Percentiles rank a stretch among this genome's conserved stretches.
Conservation (phyloP, 2,113 vertebrate genomes). For the Oryctolagus cuniculus region DNA sequence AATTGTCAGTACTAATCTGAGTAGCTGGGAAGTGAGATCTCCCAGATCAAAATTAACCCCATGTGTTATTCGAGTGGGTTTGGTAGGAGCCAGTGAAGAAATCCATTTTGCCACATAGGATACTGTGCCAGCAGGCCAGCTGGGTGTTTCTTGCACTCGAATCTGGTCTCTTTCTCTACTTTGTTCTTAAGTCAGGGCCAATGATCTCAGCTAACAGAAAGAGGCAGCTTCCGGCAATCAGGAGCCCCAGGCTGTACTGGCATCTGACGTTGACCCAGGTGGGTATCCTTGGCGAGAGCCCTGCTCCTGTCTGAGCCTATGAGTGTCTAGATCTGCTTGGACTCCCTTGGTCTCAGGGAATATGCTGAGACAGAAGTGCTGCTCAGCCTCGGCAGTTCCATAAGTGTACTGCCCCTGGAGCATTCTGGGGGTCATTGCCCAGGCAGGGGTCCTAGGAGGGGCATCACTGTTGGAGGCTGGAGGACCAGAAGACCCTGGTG, state of each 20-base stretch:
- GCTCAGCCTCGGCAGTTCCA: not conserved
- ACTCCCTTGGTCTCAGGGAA: conserved; percentile 8
- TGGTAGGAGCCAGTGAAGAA: conserved; percentile 17
- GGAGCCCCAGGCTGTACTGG: not conserved
- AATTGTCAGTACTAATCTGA: conserved; percentile 28
- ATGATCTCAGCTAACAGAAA: not conserved
- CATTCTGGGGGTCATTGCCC: not conserved
- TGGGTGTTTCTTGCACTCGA: not conserved
- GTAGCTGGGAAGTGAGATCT: not conserved
- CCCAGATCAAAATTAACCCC: not conserved
- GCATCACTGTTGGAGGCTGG: not conserved
- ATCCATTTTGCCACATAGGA: conserved; percentile 16
- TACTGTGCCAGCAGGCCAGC: not conserved
- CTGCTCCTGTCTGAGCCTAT: not conserved
- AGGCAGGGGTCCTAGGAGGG: not conserved
- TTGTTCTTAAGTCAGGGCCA: conserved; percentile 26
- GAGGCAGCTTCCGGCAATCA: not conserved
- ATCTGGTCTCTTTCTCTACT: conserved; percentile 27
- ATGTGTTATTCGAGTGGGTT: not conserved
- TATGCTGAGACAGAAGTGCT: not conserved
- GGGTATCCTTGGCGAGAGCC: not conserved
- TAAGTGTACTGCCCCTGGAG: not conserved
- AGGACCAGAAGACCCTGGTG: not conserved
- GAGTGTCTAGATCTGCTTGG: not conserved
- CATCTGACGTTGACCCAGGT: not conserved